Evolutionary conservation across 2,797 vertebrate species (phyloP).

Genomic region (Leptoclinus maculatus): DNA sequence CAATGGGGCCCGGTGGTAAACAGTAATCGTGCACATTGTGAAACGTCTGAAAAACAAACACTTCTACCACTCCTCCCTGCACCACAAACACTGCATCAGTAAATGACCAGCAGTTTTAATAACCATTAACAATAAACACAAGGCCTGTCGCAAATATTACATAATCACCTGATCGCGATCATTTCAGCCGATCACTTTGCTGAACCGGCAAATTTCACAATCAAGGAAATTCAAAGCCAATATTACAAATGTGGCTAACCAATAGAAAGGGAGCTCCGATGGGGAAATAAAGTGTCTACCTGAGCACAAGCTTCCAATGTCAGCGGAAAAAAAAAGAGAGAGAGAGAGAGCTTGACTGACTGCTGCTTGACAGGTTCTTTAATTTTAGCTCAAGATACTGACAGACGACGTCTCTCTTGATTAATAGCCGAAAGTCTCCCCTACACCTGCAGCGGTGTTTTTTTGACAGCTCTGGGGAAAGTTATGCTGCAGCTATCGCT

Average conservation of each 20-base stretch:
- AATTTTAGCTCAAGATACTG: not conserved
- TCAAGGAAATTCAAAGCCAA: not conserved
- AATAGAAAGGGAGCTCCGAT: not conserved
- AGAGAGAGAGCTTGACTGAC: too few relatives aligned
- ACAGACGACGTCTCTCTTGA: not conserved
- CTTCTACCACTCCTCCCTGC: not conserved
- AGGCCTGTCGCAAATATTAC: not conserved
- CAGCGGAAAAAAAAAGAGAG: too few relatives aligned
- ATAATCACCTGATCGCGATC: not conserved
- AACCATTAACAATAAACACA: not conserved
- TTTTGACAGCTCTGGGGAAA: not conserved
- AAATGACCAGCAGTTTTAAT: conserved; percentile 9
- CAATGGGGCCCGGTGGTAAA: not conserved
- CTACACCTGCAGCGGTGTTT: not conserved
- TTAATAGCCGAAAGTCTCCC: not conserved
- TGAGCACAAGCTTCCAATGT: not conserved
- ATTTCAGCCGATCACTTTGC: not conserved
- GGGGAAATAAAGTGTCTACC: not conserved
- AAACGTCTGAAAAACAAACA: conserved; percentile 27
- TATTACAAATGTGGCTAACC: not conserved
- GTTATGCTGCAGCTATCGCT: not conserved
- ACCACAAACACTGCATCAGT: not conserved
- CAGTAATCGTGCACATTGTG: not conserved
- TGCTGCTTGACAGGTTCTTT: not conserved
- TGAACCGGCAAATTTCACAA: not conserved